Percentiles rank a stretch among this genome's conserved stretches.
Evolutionary conservation across 2,113 vertebrate species (phyloP).

Genomic region (Crotophaga sulcirostris): DNA sequence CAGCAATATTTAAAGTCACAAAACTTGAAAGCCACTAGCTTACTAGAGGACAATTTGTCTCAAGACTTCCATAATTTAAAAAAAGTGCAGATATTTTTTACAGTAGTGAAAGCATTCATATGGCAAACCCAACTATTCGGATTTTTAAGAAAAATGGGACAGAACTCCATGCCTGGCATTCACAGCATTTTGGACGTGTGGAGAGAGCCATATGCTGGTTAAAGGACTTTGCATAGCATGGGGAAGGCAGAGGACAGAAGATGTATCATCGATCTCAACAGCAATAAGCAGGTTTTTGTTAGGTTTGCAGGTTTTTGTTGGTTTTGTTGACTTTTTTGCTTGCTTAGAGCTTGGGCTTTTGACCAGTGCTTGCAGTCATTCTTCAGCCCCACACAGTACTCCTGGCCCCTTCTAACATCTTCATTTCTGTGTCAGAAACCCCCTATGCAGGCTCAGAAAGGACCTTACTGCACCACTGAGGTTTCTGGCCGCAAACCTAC

Average conservation of each 20-base stretch:
- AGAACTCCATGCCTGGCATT: neutral
- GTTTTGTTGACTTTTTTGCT: neutral
- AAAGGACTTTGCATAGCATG: neutral
- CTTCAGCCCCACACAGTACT: neutral
- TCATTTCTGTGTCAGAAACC: neutral
- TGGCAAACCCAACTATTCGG: neutral
- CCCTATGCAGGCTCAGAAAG: neutral
- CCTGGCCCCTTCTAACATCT: neutral
- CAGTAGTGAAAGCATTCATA: neutral
- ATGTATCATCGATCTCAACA: accelerated
- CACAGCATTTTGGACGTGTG: neutral
- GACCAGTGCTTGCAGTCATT: neutral
- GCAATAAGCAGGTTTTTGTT: neutral
- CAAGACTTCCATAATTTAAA: neutral
- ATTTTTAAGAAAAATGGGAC: neutral
- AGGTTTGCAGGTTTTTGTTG: neutral
- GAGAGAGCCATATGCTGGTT: neutral
- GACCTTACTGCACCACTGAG: neutral
- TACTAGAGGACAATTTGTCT: neutral
- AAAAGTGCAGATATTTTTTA: neutral
- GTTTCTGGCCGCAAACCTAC: neutral
- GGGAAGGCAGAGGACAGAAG: neutral
- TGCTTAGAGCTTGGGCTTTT: neutral
- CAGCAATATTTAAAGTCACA: neutral
- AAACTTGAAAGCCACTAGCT: too few relatives aligned